Evolutionary conservation across 2,888 invertebrate genomes (phyloP).

Genomic region (Rhabditophanes sp.): DNA sequence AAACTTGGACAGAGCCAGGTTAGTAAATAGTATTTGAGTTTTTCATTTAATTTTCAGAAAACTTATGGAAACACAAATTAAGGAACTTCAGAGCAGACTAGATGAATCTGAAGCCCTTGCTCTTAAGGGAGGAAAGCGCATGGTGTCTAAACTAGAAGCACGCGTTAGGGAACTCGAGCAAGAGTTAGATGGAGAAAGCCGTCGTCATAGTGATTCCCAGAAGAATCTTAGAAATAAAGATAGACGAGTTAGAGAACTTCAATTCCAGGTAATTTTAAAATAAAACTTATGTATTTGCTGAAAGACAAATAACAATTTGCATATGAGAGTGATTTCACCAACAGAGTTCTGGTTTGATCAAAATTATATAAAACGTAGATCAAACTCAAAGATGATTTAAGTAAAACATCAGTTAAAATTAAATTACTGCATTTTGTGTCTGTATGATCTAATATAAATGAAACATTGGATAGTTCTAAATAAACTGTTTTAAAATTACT

Average conservation of each 20-base stretch:
- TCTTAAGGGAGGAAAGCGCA: slow-evolving; percentile 95
- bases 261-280: no score
- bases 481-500: no score
- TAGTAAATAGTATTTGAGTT: slow-evolving; percentile 1
- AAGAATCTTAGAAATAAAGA: slow-evolving; percentile 50
- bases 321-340: no score
- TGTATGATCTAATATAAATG: no score
- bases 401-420: no score
- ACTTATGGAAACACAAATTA: slow-evolving; percentile 7
- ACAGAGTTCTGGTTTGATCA: no score
- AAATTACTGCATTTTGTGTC: no score
- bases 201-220: slow-evolving; percentile 49
- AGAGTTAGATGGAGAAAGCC: slow-evolving; percentile 30
- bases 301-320: neutral
- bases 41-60: slow-evolving; percentile 7
- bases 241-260: slow-evolving; percentile 48
- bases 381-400: no score
- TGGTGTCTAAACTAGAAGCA: slow-evolving; percentile 46
- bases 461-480: no score
- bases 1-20: slow-evolving; percentile 88
- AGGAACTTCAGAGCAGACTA: slow-evolving; percentile 85
- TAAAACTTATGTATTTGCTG: slow-evolving; percentile 18
- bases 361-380: no score
- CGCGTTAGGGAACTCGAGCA: slow-evolving; percentile 26
- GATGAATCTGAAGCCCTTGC: slow-evolving; percentile 91